Conservation (phyloP, 2,888 invertebrate species). For the Ligdia adustata region DNA sequence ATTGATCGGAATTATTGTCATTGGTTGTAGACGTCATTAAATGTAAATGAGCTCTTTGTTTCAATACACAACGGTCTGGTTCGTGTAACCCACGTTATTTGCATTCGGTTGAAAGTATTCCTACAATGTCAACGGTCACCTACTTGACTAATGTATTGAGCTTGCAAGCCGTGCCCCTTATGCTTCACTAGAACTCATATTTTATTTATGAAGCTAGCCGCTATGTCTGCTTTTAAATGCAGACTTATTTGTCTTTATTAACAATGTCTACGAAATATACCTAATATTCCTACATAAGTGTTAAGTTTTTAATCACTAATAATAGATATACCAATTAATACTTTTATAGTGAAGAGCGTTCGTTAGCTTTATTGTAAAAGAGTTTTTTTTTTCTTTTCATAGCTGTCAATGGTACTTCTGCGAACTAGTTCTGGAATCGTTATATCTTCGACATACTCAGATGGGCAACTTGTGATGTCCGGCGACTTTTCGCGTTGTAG, state of each 20-base stretch:
- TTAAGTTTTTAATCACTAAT: no score
- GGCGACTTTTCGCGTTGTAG: no score
- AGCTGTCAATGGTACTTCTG: no score
- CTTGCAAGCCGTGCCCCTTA: constrained; percentile 19
- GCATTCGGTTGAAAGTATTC: constrained; percentile 53
- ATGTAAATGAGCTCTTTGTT: constrained; percentile 55
- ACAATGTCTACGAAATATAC: no score
- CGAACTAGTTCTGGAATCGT: no score
- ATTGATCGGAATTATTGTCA: constrained; percentile 35
- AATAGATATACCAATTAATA: no score
- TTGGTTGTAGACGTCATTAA: constrained; percentile 39
- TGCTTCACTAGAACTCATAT: constrained; percentile 16
- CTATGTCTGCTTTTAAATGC: not conserved
- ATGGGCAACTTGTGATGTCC: no score
- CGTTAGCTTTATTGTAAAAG: no score
- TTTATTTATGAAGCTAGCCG: constrained; percentile 11
- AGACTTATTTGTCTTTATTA: not conserved
- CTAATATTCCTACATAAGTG: no score
- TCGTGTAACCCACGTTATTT: constrained; percentile 40
- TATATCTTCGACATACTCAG: no score
- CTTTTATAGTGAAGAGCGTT: no score
- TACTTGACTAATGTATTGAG: constrained; percentile 38
- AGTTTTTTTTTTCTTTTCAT: no score
- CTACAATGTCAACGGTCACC: constrained; percentile 44
- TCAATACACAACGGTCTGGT: constrained; percentile 43